Evolutionary conservation across 2,888 invertebrate species (phyloP).

Genomic region (Mongoloraphidia duomilia): DNA sequence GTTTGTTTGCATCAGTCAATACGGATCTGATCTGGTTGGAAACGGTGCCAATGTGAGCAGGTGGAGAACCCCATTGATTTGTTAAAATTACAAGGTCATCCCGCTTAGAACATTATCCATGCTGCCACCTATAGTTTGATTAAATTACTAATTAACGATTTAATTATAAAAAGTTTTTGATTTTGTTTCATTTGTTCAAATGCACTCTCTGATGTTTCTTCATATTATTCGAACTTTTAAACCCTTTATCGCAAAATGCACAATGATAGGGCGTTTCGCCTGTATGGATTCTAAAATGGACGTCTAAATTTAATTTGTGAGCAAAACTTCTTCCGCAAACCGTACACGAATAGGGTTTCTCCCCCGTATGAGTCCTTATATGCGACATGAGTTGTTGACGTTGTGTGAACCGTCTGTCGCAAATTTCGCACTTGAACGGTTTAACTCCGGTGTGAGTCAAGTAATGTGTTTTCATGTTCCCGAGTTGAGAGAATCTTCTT

Average conservation of each 20-base stretch:
- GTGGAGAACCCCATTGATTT: no score
- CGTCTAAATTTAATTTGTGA: conserved; percentile 13
- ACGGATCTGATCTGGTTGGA: no score
- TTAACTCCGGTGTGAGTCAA: conserved; percentile 23
- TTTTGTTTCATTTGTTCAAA: neutral
- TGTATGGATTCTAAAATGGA: conserved; percentile 14
- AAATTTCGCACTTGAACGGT: conserved; percentile 15
- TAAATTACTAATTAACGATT: no score
- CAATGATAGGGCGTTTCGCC: conserved; percentile 16
- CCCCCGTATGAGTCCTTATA: conserved; percentile 11
- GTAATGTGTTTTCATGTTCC: conserved; percentile 22
- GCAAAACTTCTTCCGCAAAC: conserved; percentile 13
- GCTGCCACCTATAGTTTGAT: no score
- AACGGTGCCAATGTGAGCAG: no score
- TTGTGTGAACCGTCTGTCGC: conserved; percentile 11
- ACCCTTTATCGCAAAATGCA: conserved; percentile 13
- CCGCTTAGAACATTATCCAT: no score
- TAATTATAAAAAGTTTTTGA: no score
- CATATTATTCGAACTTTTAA: conserved; percentile 15
- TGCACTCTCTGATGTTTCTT: conserved; percentile 15
- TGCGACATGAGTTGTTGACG: conserved; percentile 12
- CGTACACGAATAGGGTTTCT: conserved; percentile 10
- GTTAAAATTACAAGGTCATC: no score
- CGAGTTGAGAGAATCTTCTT: conserved; percentile 21
- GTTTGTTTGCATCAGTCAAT: no score